Evolutionary conservation across 2,797 vertebrate species (phyloP).

Genomic region (Nothura maculosa): DNA sequence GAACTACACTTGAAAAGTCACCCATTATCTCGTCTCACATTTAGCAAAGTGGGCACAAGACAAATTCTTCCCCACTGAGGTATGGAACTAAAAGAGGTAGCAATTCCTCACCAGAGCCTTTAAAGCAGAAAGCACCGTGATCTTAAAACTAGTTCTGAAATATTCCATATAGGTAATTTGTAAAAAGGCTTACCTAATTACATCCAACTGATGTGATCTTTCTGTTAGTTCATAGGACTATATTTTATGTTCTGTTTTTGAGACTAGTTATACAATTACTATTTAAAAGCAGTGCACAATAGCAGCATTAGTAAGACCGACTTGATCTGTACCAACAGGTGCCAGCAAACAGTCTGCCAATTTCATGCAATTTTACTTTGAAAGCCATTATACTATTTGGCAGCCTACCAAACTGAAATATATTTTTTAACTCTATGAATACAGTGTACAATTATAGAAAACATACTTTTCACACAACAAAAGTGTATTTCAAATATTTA

Average conservation of each 20-base stretch:
- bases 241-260: neutral
- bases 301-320: neutral
- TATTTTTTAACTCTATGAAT: neutral
- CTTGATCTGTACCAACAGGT: constrained; percentile 49
- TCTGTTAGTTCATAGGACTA: neutral
- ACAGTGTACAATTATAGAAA: neutral
- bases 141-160: neutral
- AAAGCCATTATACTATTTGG: constrained; percentile 48
- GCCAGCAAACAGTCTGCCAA: constrained; percentile 25
- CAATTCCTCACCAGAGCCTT: neutral
- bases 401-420: neutral
- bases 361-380: constrained; percentile 17
- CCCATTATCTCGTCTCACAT: neutral
- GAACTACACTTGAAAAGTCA: neutral
- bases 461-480: neutral
- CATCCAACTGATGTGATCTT: neutral
- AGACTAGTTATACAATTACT: constrained; percentile 10
- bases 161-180: fast-evolving
- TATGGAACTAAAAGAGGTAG: neutral
- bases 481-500: neutral
- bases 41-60: neutral
- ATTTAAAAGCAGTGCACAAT: neutral
- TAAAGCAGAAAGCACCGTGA: neutral
- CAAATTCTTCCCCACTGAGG: neutral
- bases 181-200: neutral